These are phyloP conservation scores for Penaeus vannamei DNA, from an alignment of 1,140 invertebrate genomes.

Conservation along the genomic window DNA sequence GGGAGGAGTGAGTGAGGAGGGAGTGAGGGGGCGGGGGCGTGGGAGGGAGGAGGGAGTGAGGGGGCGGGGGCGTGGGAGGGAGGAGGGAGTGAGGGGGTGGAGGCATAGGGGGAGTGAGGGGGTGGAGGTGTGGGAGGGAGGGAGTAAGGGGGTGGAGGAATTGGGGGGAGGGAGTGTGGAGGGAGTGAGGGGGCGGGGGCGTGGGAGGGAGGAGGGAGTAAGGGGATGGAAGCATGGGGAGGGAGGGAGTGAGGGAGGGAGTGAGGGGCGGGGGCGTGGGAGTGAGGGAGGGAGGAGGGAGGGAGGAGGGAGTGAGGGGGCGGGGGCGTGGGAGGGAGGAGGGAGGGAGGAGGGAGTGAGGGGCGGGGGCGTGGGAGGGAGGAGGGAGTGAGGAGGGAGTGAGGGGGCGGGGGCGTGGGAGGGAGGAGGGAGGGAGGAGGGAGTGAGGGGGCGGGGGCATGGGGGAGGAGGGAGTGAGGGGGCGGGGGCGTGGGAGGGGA, in stretches of 20 bases:
- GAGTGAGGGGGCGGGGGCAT: neutral
- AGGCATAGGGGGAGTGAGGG: neutral
- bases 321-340: neutral
- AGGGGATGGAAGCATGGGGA: neutral
- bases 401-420: neutral
- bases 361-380: neutral
- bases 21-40: neutral
- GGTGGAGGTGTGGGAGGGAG: neutral
- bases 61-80: neutral
- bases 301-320: neutral
- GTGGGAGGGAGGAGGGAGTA: neutral
- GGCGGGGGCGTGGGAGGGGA: neutral
- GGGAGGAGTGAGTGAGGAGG: no score
- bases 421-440: neutral
- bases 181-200: neutral
- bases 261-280: neutral
- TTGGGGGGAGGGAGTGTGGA: neutral
- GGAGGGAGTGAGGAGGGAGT: no score
- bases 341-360: neutral
- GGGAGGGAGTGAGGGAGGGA: neutral
- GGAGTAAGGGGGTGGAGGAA: neutral
- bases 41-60: neutral
- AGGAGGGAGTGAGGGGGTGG: neutral
- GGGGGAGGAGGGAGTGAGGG: neutral
- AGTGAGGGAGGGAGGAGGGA: no score